Percentiles rank a stretch among this genome's conserved stretches.
Evolutionary conservation across 23 tunicate species (phyloP).

Genomic region (Diplosoma virens): DNA sequence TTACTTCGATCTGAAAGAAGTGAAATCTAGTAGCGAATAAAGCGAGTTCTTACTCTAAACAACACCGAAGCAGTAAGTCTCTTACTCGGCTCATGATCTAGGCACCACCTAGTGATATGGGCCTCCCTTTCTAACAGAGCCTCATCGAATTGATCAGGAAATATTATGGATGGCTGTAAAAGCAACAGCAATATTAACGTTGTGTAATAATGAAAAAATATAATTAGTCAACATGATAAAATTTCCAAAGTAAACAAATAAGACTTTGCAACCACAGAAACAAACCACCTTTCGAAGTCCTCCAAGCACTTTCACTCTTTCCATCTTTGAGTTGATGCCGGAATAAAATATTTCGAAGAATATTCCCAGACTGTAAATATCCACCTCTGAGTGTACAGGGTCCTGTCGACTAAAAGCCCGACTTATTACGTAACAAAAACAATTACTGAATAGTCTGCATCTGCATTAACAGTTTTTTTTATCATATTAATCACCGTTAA

Average conservation of each 20-base stretch:
- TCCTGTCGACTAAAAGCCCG: too few relatives aligned
- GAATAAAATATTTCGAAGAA: constrained; percentile 82
- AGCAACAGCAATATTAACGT: too few relatives aligned
- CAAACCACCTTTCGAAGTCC: constrained; percentile 53
- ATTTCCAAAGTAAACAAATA: too few relatives aligned
- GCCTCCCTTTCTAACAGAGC: constrained; percentile 43
- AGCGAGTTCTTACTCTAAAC: constrained; percentile 42
- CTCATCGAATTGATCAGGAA: constrained; percentile 76
- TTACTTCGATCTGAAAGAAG: too few relatives aligned
- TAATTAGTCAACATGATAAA: too few relatives aligned
- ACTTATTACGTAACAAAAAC: too few relatives aligned
- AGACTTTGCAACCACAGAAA: too few relatives aligned
- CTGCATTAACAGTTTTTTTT: too few relatives aligned
- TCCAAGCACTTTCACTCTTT: constrained; percentile 73
- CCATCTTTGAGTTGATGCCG: constrained; percentile 71
- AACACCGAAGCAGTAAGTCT: constrained; percentile 76
- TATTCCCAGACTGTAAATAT: constrained; percentile 92
- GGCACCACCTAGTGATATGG: constrained; percentile 72
- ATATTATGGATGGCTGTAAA: constrained; percentile 51
- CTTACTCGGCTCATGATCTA: constrained; percentile 66
- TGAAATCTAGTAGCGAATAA: too few relatives aligned
- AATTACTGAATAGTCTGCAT: too few relatives aligned
- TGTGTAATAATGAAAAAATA: too few relatives aligned
- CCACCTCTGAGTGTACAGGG: constrained; percentile 77
- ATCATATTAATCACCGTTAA: too few relatives aligned